These are phyloP conservation scores for Lobophora halterata DNA, from an alignment of 2,888 invertebrate genomes.

Conservation along the genomic window DNA sequence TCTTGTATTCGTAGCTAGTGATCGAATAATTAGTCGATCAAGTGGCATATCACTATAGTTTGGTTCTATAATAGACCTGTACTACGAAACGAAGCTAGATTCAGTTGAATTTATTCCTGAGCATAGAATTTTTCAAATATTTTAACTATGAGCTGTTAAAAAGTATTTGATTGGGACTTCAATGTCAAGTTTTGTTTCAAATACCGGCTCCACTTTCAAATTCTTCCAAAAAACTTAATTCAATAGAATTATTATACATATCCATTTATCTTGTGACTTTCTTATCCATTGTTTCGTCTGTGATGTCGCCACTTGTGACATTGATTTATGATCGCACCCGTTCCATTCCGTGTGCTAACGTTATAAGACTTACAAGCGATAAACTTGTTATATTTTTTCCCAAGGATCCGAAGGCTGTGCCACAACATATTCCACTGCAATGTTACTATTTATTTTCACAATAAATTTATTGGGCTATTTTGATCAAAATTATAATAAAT, in stretches of 20 bases:
- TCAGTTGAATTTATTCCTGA: too few relatives aligned
- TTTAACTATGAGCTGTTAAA: too few relatives aligned
- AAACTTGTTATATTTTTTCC: constrained; percentile 63
- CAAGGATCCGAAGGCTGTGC: constrained; percentile 55
- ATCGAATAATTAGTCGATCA: constrained; percentile 38
- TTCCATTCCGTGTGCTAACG: constrained; percentile 26
- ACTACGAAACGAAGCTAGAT: too few relatives aligned
- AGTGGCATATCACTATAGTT: constrained; percentile 34
- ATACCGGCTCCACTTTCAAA: not conserved
- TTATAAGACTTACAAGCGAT: constrained; percentile 41
- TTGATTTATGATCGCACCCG: constrained; percentile 29
- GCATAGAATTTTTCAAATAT: too few relatives aligned
- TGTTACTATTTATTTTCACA: constrained; percentile 41
- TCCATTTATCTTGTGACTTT: constrained; percentile 3
- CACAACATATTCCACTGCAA: constrained; percentile 31
- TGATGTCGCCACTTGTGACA: constrained; percentile 46
- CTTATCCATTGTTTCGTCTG: constrained; percentile 23
- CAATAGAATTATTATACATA: too few relatives aligned
- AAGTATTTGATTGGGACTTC: too few relatives aligned
- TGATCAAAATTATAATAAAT: constrained; percentile 14
- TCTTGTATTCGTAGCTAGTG: constrained; percentile 25
- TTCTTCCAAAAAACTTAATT: not conserved
- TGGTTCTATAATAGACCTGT: too few relatives aligned
- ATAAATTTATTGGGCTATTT: constrained; percentile 40
- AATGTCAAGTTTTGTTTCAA: too few relatives aligned